Conservation (phyloP, 2,797 vertebrate genomes). For the Esox masquinongy region DNA sequence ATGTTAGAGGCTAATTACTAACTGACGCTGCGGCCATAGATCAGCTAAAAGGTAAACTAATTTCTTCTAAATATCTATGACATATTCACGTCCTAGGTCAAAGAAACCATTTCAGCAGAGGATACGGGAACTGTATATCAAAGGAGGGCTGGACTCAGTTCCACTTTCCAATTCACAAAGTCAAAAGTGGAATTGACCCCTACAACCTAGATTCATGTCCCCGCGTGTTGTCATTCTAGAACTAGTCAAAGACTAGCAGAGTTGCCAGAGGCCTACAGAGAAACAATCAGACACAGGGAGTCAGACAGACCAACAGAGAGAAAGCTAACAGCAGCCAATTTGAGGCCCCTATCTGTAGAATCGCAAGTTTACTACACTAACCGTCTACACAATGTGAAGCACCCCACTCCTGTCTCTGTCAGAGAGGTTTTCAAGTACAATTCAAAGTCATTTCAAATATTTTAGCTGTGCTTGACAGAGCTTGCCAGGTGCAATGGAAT, state of each 20-base stretch:
- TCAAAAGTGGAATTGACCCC: neutral
- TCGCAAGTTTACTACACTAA: slow-evolving; percentile 45
- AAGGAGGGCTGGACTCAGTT: neutral
- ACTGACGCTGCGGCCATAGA: no score
- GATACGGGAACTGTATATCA: neutral
- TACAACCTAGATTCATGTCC: neutral
- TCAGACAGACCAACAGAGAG: neutral
- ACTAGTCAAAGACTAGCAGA: neutral
- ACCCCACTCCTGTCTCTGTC: slow-evolving; percentile 22
- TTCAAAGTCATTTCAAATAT: neutral
- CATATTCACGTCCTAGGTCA: neutral
- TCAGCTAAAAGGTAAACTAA: no score
- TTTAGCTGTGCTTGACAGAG: neutral
- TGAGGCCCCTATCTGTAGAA: slow-evolving; percentile 43
- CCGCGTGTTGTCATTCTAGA: neutral
- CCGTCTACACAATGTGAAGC: slow-evolving; percentile 48
- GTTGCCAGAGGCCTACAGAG: slow-evolving; percentile 28
- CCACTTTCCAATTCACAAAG: neutral
- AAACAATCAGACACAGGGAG: no score
- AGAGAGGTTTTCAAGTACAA: neutral
- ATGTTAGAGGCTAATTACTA: no score
- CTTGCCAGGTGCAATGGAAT: neutral
- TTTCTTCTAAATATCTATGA: neutral
- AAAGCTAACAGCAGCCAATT: neutral
- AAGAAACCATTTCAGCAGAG: neutral